Conservation (phyloP, 2,888 invertebrate genomes). For the Mesorhabditis sp. region DNA sequence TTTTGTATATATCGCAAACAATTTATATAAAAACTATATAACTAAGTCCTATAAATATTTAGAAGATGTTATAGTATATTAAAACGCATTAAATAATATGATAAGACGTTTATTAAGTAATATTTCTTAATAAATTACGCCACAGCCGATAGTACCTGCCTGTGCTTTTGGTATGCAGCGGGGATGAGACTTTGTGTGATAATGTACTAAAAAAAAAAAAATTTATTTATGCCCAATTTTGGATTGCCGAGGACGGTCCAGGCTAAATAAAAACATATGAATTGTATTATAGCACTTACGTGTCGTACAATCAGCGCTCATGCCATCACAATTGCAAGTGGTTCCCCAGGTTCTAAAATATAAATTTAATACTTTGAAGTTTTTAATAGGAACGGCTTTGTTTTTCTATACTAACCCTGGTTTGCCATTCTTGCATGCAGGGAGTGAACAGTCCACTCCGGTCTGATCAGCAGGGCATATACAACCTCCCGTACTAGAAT, state of each 20-base stretch:
- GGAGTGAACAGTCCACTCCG: neutral
- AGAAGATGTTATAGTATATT: too few relatives aligned
- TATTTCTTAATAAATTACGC: too few relatives aligned
- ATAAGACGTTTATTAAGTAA: too few relatives aligned
- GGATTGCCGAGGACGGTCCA: neutral
- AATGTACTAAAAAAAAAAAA: too few relatives aligned
- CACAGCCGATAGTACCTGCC: too few relatives aligned
- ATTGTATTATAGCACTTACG: neutral
- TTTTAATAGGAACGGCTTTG: neutral
- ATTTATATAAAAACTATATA: too few relatives aligned
- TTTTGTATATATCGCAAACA: too few relatives aligned
- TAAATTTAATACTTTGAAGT: neutral
- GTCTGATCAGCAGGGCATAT: neutral
- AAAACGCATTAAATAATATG: too few relatives aligned
- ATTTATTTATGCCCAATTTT: too few relatives aligned
- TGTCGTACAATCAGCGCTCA: neutral
- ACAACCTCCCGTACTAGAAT: neutral
- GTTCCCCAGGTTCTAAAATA: neutral
- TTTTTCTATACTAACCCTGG: neutral
- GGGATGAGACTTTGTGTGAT: too few relatives aligned
- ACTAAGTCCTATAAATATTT: too few relatives aligned
- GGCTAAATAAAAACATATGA: neutral
- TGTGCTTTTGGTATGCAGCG: too few relatives aligned
- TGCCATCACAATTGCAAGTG: neutral
- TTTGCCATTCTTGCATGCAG: neutral